Conservation (phyloP, 2,888 invertebrate species). For the Trichogramma dendrolimi region DNA sequence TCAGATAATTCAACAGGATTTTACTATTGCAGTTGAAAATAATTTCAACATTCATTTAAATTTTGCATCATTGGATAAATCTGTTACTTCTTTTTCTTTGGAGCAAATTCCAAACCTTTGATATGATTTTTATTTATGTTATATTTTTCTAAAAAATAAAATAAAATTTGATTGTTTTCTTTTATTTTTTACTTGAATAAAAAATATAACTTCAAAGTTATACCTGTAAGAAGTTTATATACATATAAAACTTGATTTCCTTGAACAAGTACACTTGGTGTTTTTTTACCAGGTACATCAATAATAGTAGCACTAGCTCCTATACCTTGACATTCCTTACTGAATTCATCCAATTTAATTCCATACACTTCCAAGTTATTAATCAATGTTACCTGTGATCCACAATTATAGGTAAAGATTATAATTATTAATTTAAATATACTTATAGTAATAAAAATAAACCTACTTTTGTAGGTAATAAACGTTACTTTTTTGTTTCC, state of each 20-base stretch:
- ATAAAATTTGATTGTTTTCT: constrained; percentile 4
- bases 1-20: too few relatives aligned
- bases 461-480: background rate
- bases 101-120: constrained; percentile 71
- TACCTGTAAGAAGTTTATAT: constrained; percentile 56
- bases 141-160: constrained; percentile 64
- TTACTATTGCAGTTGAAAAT: too few relatives aligned
- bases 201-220: constrained; percentile 11
- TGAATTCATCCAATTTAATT: constrained; percentile 73
- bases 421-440: constrained; percentile 7
- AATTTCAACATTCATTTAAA: too few relatives aligned
- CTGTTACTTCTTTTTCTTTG: constrained; percentile 63
- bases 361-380: constrained; percentile 86
- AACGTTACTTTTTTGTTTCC: constrained; percentile 82
- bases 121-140: constrained; percentile 72
- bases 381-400: constrained; percentile 72
- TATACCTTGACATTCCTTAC: constrained; percentile 78
- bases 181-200: constrained; percentile 18
- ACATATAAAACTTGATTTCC: constrained; percentile 78
- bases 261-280: constrained; percentile 78
- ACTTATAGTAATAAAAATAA: constrained; percentile 5
- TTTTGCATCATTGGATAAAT: constrained; percentile 31
- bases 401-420: background rate
- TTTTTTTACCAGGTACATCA: constrained; percentile 67
- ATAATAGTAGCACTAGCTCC: constrained; percentile 84